phyloP scores from a whole-genome alignment of 2,888 invertebrate genomes.

The Clitarchus hookeri region DNA sequence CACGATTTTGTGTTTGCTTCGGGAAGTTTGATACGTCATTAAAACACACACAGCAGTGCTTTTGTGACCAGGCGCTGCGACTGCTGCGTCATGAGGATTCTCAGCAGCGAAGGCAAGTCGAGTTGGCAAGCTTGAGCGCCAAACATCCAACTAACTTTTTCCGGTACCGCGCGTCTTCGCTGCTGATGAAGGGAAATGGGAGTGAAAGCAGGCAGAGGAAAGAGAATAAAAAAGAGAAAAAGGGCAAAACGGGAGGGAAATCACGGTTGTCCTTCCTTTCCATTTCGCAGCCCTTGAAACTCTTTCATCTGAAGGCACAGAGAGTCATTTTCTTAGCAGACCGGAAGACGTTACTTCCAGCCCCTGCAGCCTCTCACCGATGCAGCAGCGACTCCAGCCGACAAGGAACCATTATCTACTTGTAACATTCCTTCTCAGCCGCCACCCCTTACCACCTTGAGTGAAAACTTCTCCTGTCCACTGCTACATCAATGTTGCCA shows the following conservation, averaged over 20 bases:
- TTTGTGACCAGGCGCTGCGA: not conserved
- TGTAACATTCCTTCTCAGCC: not conserved
- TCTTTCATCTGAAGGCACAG: conserved; percentile 21
- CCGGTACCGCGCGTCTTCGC: not conserved
- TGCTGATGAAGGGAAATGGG: conserved; percentile 6
- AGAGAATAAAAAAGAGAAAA: not conserved
- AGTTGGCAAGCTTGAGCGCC: not conserved
- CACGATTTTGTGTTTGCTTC: not conserved
- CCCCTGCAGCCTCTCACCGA: not conserved
- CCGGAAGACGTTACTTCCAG: not conserved
- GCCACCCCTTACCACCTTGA: not conserved
- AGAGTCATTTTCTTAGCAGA: conserved; percentile 17
- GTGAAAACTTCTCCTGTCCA: not conserved
- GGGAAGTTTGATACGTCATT: not conserved
- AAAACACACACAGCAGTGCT: not conserved
- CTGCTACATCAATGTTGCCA: not conserved
- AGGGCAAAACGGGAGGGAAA: not conserved
- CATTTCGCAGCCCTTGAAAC: not conserved
- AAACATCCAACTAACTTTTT: conserved; percentile 19
- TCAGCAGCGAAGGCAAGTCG: not conserved
- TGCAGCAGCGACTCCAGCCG: not conserved
- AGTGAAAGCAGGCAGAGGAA: not conserved
- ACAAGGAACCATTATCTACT: not conserved
- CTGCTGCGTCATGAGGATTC: not conserved
- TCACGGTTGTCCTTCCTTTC: conserved; percentile 1